phyloP scores from a whole-genome alignment of 2,113 vertebrate species.

The Xerus inauris region DNA sequence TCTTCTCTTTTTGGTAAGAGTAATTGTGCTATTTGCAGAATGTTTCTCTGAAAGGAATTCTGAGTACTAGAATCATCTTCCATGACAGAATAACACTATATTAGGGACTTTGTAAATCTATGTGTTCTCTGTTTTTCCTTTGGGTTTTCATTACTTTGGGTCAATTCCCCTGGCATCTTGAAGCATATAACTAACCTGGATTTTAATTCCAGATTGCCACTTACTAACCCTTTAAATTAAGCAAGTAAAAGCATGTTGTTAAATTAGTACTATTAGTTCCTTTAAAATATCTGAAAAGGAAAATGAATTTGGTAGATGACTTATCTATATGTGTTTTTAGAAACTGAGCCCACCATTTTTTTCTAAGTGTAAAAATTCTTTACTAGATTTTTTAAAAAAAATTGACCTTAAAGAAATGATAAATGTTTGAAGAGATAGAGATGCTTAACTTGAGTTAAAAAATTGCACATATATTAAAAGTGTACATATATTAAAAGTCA shows the following conservation, averaged over 20 bases:
- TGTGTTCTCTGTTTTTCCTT: not conserved
- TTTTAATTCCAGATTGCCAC: not conserved
- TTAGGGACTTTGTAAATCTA: not conserved
- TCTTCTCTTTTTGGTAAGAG: not conserved
- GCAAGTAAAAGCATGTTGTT: not conserved
- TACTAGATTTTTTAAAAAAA: not conserved
- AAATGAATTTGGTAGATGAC: not conserved
- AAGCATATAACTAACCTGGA: not conserved
- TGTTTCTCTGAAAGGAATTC: not conserved
- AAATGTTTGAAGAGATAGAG: not conserved
- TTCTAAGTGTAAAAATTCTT: not conserved
- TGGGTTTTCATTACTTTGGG: not conserved
- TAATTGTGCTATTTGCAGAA: not conserved
- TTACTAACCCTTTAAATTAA: not conserved
- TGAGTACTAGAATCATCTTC: not conserved
- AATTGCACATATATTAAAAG: not conserved
- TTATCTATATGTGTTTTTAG: not conserved
- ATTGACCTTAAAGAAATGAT: not conserved
- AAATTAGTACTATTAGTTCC: not conserved
- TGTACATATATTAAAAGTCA: not conserved
- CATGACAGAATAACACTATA: not conserved
- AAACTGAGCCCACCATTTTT: not conserved
- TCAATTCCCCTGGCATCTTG: not conserved
- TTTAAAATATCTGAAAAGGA: not conserved
- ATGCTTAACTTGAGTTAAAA: not conserved